Percentiles rank a stretch among this genome's conserved stretches.
Evolutionary conservation across 2,888 invertebrate genomes (phyloP).

Genomic region (Coenonympha glycerion): DNA sequence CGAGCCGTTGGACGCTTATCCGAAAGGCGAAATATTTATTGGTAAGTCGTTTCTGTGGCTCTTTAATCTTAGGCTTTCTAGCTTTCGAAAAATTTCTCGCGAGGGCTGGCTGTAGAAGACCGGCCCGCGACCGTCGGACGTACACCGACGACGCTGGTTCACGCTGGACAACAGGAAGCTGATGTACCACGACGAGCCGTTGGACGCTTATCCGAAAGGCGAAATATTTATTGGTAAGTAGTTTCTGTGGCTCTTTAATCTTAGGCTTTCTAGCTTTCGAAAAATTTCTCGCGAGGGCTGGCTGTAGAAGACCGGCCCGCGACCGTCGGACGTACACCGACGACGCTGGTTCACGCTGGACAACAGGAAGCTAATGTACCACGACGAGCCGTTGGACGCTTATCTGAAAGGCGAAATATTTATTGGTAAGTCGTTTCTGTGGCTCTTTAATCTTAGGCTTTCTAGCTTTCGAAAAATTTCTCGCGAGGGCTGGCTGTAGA

Average conservation of each 20-base stretch:
- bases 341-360: conserved; percentile 93
- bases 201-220: conserved; percentile 92
- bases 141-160: conserved; percentile 91
- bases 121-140: conserved; percentile 87
- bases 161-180: conserved; percentile 90
- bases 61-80: too few relatives aligned
- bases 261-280: too few relatives aligned
- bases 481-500: conserved; percentile 83
- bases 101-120: conserved; percentile 81
- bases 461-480: too few relatives aligned
- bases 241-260: too few relatives aligned
- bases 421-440: conserved; percentile 82
- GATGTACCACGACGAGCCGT: conserved; percentile 92
- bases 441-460: too few relatives aligned
- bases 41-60: conserved; percentile 77
- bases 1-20: conserved; percentile 89
- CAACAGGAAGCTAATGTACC: conserved; percentile 92
- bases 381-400: conserved; percentile 89
- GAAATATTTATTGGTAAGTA: conserved; percentile 89
- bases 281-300: conserved; percentile 90
- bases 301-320: conserved; percentile 77
- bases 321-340: conserved; percentile 86
- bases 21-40: conserved; percentile 93
- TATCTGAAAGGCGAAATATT: conserved; percentile 94
- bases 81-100: too few relatives aligned